Percentiles rank a stretch among this genome's conserved stretches.
Evolutionary conservation across 2,797 vertebrate species (phyloP).

Genomic region (Hemibagrus guttatus): DNA sequence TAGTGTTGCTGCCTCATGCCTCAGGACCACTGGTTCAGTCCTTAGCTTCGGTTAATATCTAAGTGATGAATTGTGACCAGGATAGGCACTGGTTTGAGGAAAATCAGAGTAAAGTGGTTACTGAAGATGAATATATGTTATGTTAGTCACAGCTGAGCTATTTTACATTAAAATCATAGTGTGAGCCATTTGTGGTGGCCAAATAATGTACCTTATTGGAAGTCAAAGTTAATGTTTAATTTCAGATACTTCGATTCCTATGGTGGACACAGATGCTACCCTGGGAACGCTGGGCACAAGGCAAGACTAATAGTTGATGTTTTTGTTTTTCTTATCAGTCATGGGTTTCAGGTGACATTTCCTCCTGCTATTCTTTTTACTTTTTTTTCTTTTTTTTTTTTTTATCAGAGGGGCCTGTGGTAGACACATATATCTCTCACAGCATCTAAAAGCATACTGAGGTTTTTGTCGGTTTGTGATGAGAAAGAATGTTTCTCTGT

Average conservation of each 20-base stretch:
- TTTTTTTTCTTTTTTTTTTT: accelerated
- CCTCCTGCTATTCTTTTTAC: neutral
- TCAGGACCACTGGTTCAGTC: neutral
- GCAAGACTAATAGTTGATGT: neutral
- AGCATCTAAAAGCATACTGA: neutral
- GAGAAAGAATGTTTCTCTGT: neutral
- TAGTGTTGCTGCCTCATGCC: neutral
- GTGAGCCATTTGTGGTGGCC: neutral
- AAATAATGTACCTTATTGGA: neutral
- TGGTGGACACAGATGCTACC: neutral
- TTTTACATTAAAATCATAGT: neutral
- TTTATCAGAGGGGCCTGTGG: neutral
- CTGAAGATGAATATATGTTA: neutral
- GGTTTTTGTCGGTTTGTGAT: neutral
- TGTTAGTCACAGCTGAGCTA: neutral
- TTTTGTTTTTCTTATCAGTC: neutral
- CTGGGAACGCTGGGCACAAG: neutral
- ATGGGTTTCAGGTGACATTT: neutral
- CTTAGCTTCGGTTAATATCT: neutral
- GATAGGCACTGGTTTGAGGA: neutral
- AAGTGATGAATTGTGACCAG: neutral
- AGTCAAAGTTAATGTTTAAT: neutral
- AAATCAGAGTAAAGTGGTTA: neutral
- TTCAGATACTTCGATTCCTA: neutral
- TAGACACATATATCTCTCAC: neutral